Base-by-base conservation (phyloP, 2,888 invertebrate genomes). In the Athalia rosae region DNA sequence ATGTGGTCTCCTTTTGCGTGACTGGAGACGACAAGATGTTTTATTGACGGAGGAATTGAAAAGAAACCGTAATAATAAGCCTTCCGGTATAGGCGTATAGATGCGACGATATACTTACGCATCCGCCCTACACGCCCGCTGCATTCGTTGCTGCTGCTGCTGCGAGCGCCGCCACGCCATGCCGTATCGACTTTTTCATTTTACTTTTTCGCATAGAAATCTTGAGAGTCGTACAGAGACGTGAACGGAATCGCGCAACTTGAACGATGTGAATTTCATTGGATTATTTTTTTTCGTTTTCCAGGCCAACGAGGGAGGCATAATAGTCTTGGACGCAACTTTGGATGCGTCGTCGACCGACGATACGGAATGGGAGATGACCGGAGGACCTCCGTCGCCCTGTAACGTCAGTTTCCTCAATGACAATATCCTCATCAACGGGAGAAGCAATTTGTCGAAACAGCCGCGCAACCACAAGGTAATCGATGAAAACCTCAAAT, bases 381-480 rank as follows among this genome's bases (percentile, higher is more conserved):
- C 89, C 82, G 92, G 91, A 83, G 93, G 93, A 80, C 94, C 94
- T 81, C 95, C 96, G 59, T 95, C 95, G 85, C 96, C 96, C 53
- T 95, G 96, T 91, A 93, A 94, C 91, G 95, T 97, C 85, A 93
- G 93, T 84, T 97, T 97, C 91, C 93, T 94, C 90, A 97, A 97
- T 91, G 96, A 95, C 91, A 96, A 97, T 91, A 93, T 97, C 89
- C 94, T 97, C 90, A 97, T 97, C 91, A 96, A 96, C 91, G 97
- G 97, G 79, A 94, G 94, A 90, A 96, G 96, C 89, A 96, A 95
- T 91, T 93, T 97, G 89, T 94, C 93, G 84, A 92, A 92, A 86
- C 91, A 92, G 58, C 92, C 92, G 81, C 90, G 92, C 83, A 91
- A 92, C 84, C 92, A 92, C 85, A 93, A 93, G 93, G 94, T 94